phyloP scores from a whole-genome alignment of 2,113 vertebrate genomes.

The Ptyas mucosa region DNA sequence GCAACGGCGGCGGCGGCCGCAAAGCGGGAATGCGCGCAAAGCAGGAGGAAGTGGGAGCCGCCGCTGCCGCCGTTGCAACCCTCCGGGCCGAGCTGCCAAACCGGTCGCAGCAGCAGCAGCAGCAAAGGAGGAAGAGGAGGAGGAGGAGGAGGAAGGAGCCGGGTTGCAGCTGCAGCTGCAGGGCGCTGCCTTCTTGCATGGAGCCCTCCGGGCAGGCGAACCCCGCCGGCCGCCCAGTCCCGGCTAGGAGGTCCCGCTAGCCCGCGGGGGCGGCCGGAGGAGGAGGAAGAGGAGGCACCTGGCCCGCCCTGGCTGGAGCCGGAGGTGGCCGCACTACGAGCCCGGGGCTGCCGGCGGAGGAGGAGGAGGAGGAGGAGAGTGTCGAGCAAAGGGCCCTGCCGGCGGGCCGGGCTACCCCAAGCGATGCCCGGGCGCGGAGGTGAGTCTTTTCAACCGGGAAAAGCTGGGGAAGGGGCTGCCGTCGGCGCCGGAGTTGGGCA shows the following conservation, averaged over 20 bases:
- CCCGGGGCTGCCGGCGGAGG: neutral
- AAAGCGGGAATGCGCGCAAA: conserved; percentile 1
- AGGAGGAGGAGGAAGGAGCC: neutral
- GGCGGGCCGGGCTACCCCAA: neutral
- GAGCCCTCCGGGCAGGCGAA: too few species aligned
- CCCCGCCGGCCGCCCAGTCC: neutral
- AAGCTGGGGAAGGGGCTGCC: neutral
- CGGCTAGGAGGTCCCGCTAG: neutral
- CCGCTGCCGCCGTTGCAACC: neutral
- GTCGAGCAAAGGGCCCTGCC: neutral
- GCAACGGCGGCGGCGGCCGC: neutral
- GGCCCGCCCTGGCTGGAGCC: neutral
- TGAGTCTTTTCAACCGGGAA: neutral
- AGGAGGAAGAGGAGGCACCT: neutral
- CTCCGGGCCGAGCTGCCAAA: neutral
- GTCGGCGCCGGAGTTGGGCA: too few species aligned
- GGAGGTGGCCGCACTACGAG: neutral
- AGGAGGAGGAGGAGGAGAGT: too few species aligned
- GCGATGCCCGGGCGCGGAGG: neutral
- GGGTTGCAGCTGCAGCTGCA: neutral
- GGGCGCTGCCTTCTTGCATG: neutral
- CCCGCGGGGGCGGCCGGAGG: neutral
- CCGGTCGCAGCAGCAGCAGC: neutral
- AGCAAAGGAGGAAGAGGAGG: neutral
- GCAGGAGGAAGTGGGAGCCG: neutral